Evolutionary conservation across 2,797 vertebrate genomes (phyloP).

Genomic region (Atherinosoma microstoma): DNA sequence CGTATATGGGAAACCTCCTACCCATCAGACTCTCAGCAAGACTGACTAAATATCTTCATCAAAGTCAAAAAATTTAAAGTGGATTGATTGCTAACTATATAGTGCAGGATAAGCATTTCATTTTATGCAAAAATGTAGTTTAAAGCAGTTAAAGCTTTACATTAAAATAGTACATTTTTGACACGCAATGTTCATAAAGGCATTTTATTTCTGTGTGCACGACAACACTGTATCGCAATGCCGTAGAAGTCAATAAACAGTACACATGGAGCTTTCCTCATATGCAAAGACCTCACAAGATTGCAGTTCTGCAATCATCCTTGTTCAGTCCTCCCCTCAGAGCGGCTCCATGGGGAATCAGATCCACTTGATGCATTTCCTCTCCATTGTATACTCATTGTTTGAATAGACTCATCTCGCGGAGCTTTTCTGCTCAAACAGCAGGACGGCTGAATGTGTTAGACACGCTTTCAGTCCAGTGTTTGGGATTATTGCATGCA

Average conservation of each 20-base stretch:
- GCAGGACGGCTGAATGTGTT: slow-evolving; percentile 10
- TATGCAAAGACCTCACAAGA: slow-evolving; percentile 26
- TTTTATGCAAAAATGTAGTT: no score
- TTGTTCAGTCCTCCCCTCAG: slow-evolving; percentile 41
- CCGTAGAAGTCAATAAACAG: slow-evolving; percentile 29
- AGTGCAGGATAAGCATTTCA: no score
- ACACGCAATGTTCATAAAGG: no score
- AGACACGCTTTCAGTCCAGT: slow-evolving; percentile 3
- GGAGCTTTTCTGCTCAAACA: slow-evolving; percentile 46
- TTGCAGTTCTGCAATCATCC: slow-evolving; percentile 42
- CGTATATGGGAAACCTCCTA: no score
- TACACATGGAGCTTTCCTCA: slow-evolving; percentile 4
- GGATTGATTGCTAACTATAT: no score
- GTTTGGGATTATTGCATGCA: slow-evolving; percentile 6
- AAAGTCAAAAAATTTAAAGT: no score
- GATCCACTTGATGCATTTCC: slow-evolving; percentile 46
- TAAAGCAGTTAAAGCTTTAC: no score
- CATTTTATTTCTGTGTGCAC: no score
- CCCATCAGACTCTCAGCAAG: no score
- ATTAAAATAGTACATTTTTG: no score
- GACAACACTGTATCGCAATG: no score
- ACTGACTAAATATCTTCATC: no score
- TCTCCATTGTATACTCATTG: slow-evolving; percentile 42
- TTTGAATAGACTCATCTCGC: slow-evolving; percentile 49
- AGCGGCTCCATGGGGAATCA: slow-evolving; percentile 41